Conservation (phyloP, 2,888 invertebrate species). For the Amphipoea lucens region DNA sequence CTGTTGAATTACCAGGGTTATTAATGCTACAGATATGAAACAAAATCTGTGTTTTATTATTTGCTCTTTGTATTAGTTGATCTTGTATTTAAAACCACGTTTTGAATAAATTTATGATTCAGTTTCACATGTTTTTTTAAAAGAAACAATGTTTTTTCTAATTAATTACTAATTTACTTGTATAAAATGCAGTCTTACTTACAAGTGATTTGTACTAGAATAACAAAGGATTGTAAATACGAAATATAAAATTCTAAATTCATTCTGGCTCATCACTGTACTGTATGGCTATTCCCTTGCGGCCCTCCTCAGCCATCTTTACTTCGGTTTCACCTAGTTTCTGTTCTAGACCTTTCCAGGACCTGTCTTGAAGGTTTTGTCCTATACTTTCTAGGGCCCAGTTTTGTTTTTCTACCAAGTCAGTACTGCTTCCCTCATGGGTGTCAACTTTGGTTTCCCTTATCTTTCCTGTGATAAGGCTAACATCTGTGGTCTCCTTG, state of each 20-base stretch:
- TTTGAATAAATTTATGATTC: conserved; percentile 2
- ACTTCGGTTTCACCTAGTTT: conserved; percentile 94
- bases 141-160: conserved; percentile 27
- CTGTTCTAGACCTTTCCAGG: conserved; percentile 97
- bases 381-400: conserved; percentile 90
- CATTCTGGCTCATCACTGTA: conserved; percentile 91
- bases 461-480: conserved; percentile 93
- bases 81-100: conserved; percentile 19
- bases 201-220: conserved; percentile 60
- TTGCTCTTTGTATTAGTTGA: conserved; percentile 12
- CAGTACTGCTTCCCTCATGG: conserved; percentile 79
- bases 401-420: conserved; percentile 86
- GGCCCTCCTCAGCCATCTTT: conserved; percentile 92
- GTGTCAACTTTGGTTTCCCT: conserved; percentile 85
- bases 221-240: conserved; percentile 68
- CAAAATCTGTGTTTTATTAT: conserved; percentile 9
- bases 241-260: conserved; percentile 69
- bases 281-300: conserved; percentile 93
- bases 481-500: conserved; percentile 91
- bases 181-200: conserved; percentile 68
- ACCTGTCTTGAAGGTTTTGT: conserved; percentile 92
- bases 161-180: conserved; percentile 54
- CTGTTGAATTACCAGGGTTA: not conserved
- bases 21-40: conserved; percentile 4
- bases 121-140: conserved; percentile 22